These are phyloP conservation scores for Phycodurus eques DNA, from an alignment of 2,113 vertebrate genomes.

Conservation along the genomic window DNA sequence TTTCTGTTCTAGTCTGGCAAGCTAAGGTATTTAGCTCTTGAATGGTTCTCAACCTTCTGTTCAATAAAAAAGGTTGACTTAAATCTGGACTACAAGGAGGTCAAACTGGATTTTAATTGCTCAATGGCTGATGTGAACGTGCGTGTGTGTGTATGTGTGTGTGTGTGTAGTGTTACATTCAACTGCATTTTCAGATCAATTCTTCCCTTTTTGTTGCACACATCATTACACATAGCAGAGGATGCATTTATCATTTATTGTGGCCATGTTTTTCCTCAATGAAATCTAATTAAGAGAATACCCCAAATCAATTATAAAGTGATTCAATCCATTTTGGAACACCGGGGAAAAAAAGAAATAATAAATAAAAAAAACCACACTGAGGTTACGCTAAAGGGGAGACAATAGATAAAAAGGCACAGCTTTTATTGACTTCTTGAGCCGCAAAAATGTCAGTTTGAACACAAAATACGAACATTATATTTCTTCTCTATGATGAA, in stretches of 20 bases:
- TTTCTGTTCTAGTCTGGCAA: neutral
- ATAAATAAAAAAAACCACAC: neutral
- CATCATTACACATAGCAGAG: conserved; percentile 43
- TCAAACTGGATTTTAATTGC: neutral
- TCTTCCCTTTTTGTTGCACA: conserved; percentile 37
- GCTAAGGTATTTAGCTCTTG: neutral
- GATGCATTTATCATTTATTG: conserved; percentile 37
- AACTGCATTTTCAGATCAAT: conserved; percentile 43
- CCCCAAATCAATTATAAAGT: conserved; percentile 18
- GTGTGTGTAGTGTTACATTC: neutral
- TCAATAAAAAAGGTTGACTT: neutral
- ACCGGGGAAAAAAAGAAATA: neutral
- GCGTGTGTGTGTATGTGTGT: neutral
- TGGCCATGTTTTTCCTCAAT: conserved; percentile 29
- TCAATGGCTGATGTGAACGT: neutral
- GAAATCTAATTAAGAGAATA: conserved; percentile 23
- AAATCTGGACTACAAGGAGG: neutral
- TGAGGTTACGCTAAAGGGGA: neutral
- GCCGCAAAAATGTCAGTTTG: conserved; percentile 14
- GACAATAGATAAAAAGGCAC: conserved; percentile 6
- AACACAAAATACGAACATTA: conserved; percentile 8
- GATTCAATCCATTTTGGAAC: neutral
- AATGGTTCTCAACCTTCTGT: neutral
- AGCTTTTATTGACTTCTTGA: conserved; percentile 1
- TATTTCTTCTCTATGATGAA: conserved; percentile 33